Evolutionary conservation across 2,797 vertebrate species (phyloP).

Genomic region (Chaetophractus vellerosus): DNA sequence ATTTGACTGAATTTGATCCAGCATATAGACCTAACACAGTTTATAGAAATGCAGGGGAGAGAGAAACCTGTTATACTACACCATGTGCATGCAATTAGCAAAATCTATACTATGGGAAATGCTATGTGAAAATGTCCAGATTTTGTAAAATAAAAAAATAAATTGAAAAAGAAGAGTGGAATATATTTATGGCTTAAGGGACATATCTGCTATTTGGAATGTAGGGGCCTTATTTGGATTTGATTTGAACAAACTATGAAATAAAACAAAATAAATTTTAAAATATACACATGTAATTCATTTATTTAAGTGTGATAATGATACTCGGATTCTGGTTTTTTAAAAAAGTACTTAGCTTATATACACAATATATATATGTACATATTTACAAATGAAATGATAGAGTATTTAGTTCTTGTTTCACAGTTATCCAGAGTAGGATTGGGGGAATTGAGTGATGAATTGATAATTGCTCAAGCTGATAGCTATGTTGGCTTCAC

Average conservation of each 20-base stretch:
- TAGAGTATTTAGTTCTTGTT: neutral
- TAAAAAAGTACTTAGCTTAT: neutral
- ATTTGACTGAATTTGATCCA: neutral
- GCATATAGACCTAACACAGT: neutral
- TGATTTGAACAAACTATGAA: constrained; percentile 35
- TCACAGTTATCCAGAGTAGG: neutral
- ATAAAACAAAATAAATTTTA: neutral
- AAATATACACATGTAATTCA: neutral
- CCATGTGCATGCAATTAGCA: neutral
- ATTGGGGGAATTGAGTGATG: neutral
- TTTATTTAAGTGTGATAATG: neutral
- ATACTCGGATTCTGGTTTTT: neutral
- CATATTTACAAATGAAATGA: neutral
- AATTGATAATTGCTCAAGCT: neutral
- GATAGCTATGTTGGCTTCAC: neutral
- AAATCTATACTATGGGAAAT: neutral
- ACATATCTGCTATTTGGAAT: neutral
- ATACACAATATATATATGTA: neutral
- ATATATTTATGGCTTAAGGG: neutral
- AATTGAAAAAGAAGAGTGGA: neutral
- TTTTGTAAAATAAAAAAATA: neutral
- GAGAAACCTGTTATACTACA: neutral
- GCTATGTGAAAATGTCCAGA: neutral
- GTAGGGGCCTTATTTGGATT: constrained; percentile 3
- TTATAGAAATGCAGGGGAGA: neutral